Percentiles rank a stretch among this genome's conserved stretches.
These are phyloP conservation scores for Agrochola lota DNA, from an alignment of 2,888 invertebrate genomes.

Conservation along the genomic window DNA sequence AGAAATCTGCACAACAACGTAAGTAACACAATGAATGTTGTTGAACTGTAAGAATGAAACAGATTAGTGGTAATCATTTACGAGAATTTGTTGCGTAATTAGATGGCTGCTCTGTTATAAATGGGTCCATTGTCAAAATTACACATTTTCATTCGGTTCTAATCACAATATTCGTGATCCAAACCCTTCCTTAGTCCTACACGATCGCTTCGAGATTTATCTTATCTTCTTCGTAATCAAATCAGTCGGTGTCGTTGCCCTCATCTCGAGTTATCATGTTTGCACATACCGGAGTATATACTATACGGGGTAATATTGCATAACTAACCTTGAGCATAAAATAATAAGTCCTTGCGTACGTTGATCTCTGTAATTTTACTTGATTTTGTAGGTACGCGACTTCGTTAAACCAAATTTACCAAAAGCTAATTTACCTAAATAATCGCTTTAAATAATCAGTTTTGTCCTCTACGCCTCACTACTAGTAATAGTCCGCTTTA, in stretches of 20 bases:
- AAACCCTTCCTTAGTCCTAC: conserved; percentile 31
- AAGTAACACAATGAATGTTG: no score
- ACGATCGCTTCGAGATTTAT: conserved; percentile 52
- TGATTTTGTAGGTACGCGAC: background rate
- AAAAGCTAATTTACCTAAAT: conserved; percentile 28
- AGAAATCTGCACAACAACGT: no score
- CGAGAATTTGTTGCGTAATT: no score
- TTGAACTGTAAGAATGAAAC: no score
- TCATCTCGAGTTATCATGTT: conserved; percentile 73
- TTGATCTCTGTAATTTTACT: conserved; percentile 30
- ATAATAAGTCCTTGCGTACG: conserved; percentile 28
- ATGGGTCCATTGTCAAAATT: background rate
- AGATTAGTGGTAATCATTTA: no score
- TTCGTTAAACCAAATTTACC: conserved; percentile 16
- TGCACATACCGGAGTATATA: conserved; percentile 42
- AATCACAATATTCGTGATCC: conserved; percentile 20
- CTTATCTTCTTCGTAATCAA: conserved; percentile 74
- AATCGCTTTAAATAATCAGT: conserved; percentile 30
- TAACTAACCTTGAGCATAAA: conserved; percentile 35
- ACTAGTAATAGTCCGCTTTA: background rate
- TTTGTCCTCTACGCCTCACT: conserved; percentile 8
- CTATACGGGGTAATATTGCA: conserved; percentile 35
- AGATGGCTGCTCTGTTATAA: background rate
- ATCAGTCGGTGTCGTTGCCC: conserved; percentile 74
- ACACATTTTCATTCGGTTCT: background rate